Conservation (phyloP, 2,113 vertebrate species). For the Tetraodon nigroviridis region DNA sequence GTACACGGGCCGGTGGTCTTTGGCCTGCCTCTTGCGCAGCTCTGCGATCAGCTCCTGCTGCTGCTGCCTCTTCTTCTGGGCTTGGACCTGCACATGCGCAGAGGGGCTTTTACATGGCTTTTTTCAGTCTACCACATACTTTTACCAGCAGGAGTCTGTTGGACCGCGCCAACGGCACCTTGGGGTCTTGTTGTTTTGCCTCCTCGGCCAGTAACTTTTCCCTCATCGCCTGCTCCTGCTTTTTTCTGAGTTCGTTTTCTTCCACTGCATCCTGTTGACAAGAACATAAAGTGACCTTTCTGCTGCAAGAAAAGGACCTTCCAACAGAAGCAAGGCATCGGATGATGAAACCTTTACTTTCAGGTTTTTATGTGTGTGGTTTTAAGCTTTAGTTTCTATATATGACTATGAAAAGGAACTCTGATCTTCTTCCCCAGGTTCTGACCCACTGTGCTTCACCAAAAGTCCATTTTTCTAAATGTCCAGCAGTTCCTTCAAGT, state of each 20-base stretch:
- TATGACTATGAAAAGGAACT: background rate
- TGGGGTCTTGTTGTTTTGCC: conserved; percentile 91
- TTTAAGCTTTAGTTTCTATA: background rate
- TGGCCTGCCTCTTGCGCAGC: conserved; percentile 86
- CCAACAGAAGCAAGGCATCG: no score
- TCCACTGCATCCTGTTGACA: conserved; percentile 84
- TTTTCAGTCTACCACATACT: background rate
- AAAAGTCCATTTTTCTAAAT: background rate
- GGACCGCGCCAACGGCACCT: conserved; percentile 69
- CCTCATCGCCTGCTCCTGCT: conserved; percentile 90
- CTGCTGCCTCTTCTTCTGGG: conserved; percentile 85
- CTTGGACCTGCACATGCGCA: conserved; percentile 68
- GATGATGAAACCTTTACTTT: background rate
- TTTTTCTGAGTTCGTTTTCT: conserved; percentile 87
- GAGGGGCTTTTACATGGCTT: conserved; percentile 19
- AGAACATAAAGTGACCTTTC: conserved; percentile 27
- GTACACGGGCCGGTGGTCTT: conserved; percentile 92
- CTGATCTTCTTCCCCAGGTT: background rate
- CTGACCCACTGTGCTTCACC: background rate
- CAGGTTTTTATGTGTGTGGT: background rate
- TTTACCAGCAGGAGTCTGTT: conserved; percentile 33
- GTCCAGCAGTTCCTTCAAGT: conserved; percentile 15
- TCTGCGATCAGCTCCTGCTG: conserved; percentile 94
- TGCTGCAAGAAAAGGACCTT: conserved; percentile 8
- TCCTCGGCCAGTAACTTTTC: conserved; percentile 94